Conservation (phyloP, 2,888 invertebrate genomes). For the Diploptera punctata region DNA sequence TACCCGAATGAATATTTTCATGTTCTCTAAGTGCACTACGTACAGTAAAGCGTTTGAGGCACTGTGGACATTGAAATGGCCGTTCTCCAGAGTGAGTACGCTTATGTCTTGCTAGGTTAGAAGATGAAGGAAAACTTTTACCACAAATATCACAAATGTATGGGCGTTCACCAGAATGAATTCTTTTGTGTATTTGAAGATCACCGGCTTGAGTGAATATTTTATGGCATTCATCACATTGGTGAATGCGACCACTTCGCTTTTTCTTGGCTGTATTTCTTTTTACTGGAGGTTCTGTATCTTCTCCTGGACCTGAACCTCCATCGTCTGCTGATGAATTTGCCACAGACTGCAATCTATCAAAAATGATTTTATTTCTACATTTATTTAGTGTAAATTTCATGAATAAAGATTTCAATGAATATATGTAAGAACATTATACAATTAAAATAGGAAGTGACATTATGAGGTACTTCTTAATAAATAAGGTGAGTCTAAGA, state of each 20-base stretch:
- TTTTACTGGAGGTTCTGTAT: not conserved
- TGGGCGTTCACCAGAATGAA: slow-evolving; percentile 36
- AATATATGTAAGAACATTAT: too few relatives aligned
- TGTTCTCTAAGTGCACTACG: slow-evolving; percentile 33
- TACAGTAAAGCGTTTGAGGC: slow-evolving; percentile 33
- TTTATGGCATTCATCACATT: slow-evolving; percentile 32
- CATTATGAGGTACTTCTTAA: too few relatives aligned
- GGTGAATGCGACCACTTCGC: slow-evolving; percentile 1
- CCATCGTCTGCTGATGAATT: not conserved
- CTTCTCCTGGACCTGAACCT: not conserved
- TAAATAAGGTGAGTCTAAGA: too few relatives aligned
- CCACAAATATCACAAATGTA: slow-evolving; percentile 37
- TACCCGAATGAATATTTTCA: slow-evolving; percentile 35
- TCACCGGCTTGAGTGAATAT: slow-evolving; percentile 35
- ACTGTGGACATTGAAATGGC: slow-evolving; percentile 23
- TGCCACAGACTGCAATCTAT: not conserved
- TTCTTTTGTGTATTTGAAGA: slow-evolving; percentile 35
- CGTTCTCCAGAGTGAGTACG: slow-evolving; percentile 34
- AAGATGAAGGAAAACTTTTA: slow-evolving; percentile 33
- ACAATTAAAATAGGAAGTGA: too few relatives aligned
- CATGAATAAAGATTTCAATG: too few relatives aligned
- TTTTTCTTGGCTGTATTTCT: slow-evolving; percentile 14
- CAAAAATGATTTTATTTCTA: too few relatives aligned
- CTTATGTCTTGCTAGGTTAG: slow-evolving; percentile 34
- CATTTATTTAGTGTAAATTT: too few relatives aligned